Percentiles rank a stretch among this genome's conserved stretches.
Conservation (phyloP, 2,113 vertebrate genomes). For the Hyperopisus bebe region DNA sequence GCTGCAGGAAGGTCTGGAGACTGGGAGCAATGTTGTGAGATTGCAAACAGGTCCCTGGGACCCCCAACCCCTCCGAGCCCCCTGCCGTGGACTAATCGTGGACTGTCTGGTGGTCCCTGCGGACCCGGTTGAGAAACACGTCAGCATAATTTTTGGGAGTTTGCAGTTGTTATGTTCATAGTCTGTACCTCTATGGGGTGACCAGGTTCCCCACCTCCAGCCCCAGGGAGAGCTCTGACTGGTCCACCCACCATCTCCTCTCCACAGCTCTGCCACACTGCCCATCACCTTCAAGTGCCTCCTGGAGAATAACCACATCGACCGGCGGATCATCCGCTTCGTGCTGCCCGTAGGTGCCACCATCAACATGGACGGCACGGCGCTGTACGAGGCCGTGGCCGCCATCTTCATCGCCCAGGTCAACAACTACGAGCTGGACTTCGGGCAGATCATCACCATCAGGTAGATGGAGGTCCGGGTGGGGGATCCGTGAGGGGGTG, state of each 20-base stretch:
- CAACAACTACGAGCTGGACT: constrained; percentile 94
- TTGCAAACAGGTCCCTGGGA: background rate
- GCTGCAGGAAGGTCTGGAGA: background rate
- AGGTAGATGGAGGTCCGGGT: constrained; percentile 58
- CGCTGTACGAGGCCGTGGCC: constrained; percentile 89
- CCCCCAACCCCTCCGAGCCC: background rate
- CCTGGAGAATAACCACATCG: constrained; percentile 94
- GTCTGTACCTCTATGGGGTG: too few species aligned
- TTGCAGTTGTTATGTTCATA: background rate
- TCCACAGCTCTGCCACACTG: constrained; percentile 85
- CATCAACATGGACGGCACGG: constrained; percentile 95
- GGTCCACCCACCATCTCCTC: background rate
- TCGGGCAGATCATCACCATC: constrained; percentile 94
- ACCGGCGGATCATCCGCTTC: constrained; percentile 87
- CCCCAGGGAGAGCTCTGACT: background rate
- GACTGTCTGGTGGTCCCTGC: background rate
- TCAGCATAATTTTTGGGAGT: background rate
- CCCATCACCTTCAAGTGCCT: constrained; percentile 99
- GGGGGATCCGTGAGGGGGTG: background rate
- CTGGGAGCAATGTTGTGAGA: background rate
- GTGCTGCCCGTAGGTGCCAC: constrained; percentile 92
- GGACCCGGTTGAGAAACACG: background rate
- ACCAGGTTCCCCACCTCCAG: background rate
- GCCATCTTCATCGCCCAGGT: constrained; percentile 97
- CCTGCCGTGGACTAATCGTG: background rate